Conservation (phyloP, 2,797 vertebrate genomes). For the Darevskia nairensis region DNA sequence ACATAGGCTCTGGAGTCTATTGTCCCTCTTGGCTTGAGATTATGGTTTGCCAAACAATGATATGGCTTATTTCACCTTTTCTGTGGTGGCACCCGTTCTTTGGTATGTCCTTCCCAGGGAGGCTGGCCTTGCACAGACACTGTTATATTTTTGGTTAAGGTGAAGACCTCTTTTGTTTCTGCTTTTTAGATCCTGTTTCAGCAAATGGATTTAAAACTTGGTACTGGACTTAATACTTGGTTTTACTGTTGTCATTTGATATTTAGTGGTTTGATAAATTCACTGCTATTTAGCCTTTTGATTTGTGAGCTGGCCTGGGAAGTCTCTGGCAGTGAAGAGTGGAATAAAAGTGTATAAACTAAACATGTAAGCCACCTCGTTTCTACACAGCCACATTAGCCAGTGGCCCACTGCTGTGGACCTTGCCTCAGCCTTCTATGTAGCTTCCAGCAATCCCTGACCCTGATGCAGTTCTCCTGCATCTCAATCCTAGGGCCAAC, state of each 20-base stretch:
- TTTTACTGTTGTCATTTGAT: neutral
- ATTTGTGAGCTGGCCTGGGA: neutral
- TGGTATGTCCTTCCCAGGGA: neutral
- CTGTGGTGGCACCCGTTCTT: neutral
- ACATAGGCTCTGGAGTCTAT: neutral
- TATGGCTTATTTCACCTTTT: neutral
- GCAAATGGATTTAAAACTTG: neutral
- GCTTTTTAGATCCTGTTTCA: neutral
- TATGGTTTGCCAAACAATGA: neutral
- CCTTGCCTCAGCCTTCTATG: neutral
- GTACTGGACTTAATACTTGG: neutral
- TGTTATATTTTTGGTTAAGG: neutral
- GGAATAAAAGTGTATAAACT: neutral
- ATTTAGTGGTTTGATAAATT: neutral
- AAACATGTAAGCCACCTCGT: neutral
- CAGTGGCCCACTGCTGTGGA: neutral
- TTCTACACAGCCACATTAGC: neutral
- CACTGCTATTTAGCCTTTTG: neutral
- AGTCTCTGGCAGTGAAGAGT: neutral
- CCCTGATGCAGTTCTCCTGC: neutral
- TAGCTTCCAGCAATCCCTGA: neutral
- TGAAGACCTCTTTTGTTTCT: neutral
- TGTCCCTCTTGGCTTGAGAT: neutral
- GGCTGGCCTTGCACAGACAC: neutral
- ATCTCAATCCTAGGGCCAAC: neutral